Evolutionary conservation across 1,140 invertebrate genomes (phyloP), one percentile per base, ranked within the genome.

Genomic region (Drosophila malerkotliana): DNA sequence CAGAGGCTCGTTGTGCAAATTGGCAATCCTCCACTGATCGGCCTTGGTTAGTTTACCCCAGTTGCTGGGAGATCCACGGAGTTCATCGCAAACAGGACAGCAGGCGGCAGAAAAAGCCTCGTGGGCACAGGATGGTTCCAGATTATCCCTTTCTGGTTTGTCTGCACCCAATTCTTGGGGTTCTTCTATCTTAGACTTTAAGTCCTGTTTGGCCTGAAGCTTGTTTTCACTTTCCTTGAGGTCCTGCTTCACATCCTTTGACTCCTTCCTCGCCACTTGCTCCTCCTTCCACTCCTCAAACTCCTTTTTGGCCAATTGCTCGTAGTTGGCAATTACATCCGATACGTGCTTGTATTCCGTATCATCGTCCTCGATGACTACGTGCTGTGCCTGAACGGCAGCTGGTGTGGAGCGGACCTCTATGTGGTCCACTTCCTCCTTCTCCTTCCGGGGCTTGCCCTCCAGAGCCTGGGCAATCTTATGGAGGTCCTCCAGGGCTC

Each of bases 281-380:
- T 81, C 64, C 63, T 72, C 73, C 49, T 66, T 54, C 53, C 58
- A 59, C 57, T 58, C 47, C 14, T 49, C 53, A 21, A 45, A 58
- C 44, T 75, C 72, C 49, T 56, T 61, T 28, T 75, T 72, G 37
- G 81, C 71, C 73, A 85, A 76, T 55, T 90, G 85, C 62, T 90
- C 85, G 37, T 85, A 90, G 81, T 84, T 90, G 61, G 85, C 85
- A 73, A 90, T 85, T 45, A 85, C 85, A 58, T 90, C 85, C 28
- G 85, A 81, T 34, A 90, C 85, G 63, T 90, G 85, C 41, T 60
- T 73, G 61, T 72, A 85, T 24, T 74, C 57, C 45, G 6, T 15
- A 32, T 69, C 55, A 26, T 67, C 78, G 37, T 81, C 79, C 32
- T 73, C 72, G 30, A 87, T 89, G 53, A 89, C 34, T 53, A 87